Conservation (phyloP, 2,113 vertebrate genomes). For the Tursiops truncatus region DNA sequence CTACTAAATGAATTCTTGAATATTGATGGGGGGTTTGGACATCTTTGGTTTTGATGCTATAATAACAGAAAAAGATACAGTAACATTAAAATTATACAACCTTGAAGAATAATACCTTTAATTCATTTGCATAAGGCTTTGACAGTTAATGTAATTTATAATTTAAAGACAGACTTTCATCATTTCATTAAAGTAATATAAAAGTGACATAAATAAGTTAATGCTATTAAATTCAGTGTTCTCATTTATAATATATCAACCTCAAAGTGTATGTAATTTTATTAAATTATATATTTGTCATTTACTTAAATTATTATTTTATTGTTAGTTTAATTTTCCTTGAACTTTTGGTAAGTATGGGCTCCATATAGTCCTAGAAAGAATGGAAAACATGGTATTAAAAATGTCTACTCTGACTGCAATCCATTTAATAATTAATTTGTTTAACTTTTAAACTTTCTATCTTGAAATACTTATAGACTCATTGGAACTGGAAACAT, state of each 20-base stretch:
- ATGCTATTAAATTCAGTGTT: not conserved
- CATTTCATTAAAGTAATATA: not conserved
- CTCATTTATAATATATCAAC: not conserved
- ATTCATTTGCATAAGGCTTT: not conserved
- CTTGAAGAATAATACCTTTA: not conserved
- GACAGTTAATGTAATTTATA: not conserved
- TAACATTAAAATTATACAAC: not conserved
- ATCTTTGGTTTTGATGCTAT: not conserved
- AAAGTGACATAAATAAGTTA: not conserved
- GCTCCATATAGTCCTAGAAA: not conserved
- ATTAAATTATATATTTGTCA: not conserved
- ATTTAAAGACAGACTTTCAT: not conserved
- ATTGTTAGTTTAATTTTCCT: not conserved
- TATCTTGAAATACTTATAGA: not conserved
- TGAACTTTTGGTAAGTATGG: not conserved
- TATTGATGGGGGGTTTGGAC: not conserved
- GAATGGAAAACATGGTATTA: not conserved
- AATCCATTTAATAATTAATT: not conserved
- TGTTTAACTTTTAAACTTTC: not conserved
- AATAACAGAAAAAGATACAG: not conserved
- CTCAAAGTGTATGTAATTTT: not conserved
- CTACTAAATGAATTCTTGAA: not conserved
- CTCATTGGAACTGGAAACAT: not conserved
- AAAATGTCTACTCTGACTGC: not conserved
- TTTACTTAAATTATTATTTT: not conserved